Base-by-base conservation (phyloP, 1,140 invertebrate species). In the Hyphantria cunea region DNA sequence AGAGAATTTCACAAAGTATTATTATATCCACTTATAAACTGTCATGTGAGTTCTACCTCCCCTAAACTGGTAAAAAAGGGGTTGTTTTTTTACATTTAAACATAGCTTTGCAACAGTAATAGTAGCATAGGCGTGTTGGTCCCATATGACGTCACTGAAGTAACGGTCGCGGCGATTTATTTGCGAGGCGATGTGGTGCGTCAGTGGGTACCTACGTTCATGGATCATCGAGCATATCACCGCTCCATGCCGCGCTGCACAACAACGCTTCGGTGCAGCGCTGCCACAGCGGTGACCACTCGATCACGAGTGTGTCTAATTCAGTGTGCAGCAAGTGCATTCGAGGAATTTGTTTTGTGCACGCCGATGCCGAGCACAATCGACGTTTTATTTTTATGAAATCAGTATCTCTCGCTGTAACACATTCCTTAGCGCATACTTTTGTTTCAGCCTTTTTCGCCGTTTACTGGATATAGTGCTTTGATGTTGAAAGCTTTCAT, bases 301-400 rank as follows among this genome's bases (percentile, higher is more conserved):
- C 81, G 76, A 85, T 85, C 82, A 85, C 78, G 78, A 76, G 76
- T 82, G 78, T 82, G 66, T 82, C 85, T 86, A 86, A 85, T 89
- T 82, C 81, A 86, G 81, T 85, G 80, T 76, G 73, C 70, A 71
- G 74, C 74, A 76, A 80, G 77, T 88, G 83, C 77, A 76, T 84
- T 74, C 55, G 64, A 89, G 84, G 86, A 86, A 86, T 86, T 84
- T 83, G 86, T 82, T 85, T 79, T 81, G 79, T 81, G 80, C 78
- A 84, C 79, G 76, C 76, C 54, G 59, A 45, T 55, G 49, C 56
- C 55, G 65, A 66, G 68, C 70, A 84, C 72, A 76, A 84, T 82
- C 74, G 77, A 72, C 64, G 76, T 86, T 86, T 86, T 89, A 87
- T 87, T 87, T 85, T 78, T 68, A 72, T 76, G 64, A 78, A 74